These are phyloP conservation scores for Sympetrum striolatum DNA, from an alignment of 2,888 invertebrate species.

Conservation along the genomic window DNA sequence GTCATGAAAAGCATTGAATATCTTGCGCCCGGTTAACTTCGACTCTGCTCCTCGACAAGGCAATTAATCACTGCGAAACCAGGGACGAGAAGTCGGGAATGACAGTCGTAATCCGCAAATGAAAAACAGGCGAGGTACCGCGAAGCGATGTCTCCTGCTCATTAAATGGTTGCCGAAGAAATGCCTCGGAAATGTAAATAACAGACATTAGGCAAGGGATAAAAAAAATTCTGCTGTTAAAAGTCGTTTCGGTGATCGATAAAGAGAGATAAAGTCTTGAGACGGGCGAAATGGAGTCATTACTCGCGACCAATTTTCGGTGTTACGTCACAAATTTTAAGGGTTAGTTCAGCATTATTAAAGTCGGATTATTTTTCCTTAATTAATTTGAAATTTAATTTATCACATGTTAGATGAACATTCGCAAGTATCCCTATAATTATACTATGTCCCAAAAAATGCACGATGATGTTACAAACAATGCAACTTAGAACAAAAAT, in stretches of 20 bases:
- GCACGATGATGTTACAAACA: too few relatives aligned
- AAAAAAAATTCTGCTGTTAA: not conserved
- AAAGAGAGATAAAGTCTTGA: too few relatives aligned
- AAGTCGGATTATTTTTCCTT: too few relatives aligned
- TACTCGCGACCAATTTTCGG: not conserved
- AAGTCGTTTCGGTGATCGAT: not conserved
- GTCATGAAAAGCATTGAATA: not conserved
- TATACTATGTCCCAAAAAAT: too few relatives aligned
- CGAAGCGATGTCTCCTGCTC: slow-evolving; percentile 21
- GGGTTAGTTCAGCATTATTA: not conserved
- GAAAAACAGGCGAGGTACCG: not conserved
- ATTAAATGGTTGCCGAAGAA: not conserved
- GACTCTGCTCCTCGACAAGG: not conserved
- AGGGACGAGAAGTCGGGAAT: not conserved
- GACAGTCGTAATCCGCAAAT: not conserved
- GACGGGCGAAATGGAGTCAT: too few relatives aligned
- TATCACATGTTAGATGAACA: too few relatives aligned
- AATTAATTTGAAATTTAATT: too few relatives aligned
- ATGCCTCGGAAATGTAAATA: not conserved
- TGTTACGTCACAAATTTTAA: not conserved
- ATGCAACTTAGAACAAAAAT: too few relatives aligned
- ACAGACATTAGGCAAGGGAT: not conserved
- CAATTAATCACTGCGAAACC: slow-evolving; percentile 2
- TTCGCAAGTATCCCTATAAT: too few relatives aligned
- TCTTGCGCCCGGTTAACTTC: not conserved